Percentiles rank a stretch among this genome's conserved stretches.
Evolutionary conservation across 2,888 invertebrate genomes (phyloP).

Genomic region (Taenaris catops): DNA sequence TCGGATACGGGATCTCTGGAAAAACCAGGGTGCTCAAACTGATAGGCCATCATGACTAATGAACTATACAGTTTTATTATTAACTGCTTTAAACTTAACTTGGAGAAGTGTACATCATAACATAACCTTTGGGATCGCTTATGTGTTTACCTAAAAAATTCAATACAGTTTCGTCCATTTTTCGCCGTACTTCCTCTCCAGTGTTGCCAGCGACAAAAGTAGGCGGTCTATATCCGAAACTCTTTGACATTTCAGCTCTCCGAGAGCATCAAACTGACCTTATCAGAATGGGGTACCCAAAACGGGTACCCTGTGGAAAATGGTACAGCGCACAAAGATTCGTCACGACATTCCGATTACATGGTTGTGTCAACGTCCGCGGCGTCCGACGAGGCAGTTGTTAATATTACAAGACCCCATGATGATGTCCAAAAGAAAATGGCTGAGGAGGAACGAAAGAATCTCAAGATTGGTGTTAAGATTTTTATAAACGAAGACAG

Average conservation of each 20-base stretch:
- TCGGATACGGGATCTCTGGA: too few relatives aligned
- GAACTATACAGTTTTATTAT: too few relatives aligned
- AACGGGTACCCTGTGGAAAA: constrained; percentile 46
- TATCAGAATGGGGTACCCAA: constrained; percentile 62
- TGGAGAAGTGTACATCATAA: too few relatives aligned
- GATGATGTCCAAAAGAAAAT: constrained; percentile 83
- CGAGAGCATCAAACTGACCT: constrained; percentile 70
- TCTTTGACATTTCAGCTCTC: constrained; percentile 49
- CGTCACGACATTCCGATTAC: constrained; percentile 46
- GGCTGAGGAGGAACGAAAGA: constrained; percentile 84
- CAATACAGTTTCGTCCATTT: too few relatives aligned
- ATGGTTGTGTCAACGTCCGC: constrained; percentile 51
- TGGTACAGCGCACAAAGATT: constrained; percentile 37
- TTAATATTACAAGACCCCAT: constrained; percentile 78
- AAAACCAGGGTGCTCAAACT: too few relatives aligned
- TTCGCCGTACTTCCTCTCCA: too few relatives aligned
- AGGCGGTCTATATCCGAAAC: too few relatives aligned
- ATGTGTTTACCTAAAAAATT: too few relatives aligned
- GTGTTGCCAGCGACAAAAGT: too few relatives aligned
- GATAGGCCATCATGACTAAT: too few relatives aligned
- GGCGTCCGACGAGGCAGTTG: constrained; percentile 45
- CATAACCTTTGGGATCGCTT: too few relatives aligned
- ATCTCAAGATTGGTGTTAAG: constrained; percentile 92
- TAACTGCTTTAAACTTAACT: too few relatives aligned
- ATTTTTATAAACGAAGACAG: constrained; percentile 89